Conservation (phyloP, 1,140 invertebrate species). For the Mycetomoellerius zeteki region DNA sequence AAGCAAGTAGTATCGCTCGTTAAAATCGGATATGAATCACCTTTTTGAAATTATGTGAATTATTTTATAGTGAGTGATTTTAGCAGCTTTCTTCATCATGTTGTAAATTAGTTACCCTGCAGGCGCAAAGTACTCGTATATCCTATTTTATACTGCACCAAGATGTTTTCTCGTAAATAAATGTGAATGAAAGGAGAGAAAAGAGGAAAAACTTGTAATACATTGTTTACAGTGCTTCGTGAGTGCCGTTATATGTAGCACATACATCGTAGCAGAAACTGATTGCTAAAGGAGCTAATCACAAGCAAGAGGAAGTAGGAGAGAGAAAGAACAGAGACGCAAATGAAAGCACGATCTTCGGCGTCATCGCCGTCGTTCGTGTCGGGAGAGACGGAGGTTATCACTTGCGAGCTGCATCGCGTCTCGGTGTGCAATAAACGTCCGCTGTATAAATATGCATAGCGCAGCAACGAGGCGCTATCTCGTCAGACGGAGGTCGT, state of each 20-base stretch:
- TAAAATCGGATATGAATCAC: background rate
- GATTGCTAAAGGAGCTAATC: constrained; percentile 23
- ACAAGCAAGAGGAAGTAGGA: background rate
- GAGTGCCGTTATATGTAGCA: constrained; percentile 17
- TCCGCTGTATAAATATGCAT: constrained; percentile 63
- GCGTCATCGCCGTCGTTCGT: constrained; percentile 1
- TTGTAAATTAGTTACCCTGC: background rate
- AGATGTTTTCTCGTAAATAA: background rate
- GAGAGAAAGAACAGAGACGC: background rate
- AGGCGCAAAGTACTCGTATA: background rate
- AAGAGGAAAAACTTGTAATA: constrained; percentile 15
- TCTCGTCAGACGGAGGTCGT: constrained; percentile 49
- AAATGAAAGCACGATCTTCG: constrained; percentile 16
- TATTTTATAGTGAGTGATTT: background rate
- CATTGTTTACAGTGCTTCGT: constrained; percentile 17
- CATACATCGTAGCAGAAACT: constrained; percentile 3
- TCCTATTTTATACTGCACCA: background rate
- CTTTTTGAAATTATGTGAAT: constrained; percentile 5
- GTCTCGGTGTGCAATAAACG: constrained; percentile 68
- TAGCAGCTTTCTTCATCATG: background rate
- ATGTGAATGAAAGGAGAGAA: background rate
- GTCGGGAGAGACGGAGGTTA: constrained; percentile 47
- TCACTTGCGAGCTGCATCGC: constrained; percentile 61
- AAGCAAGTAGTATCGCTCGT: constrained; percentile 1
- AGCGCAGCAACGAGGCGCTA: constrained; percentile 1